These are phyloP conservation scores for Bactericera cockerelli DNA, from an alignment of 1,140 invertebrate species.

Conservation along the genomic window DNA sequence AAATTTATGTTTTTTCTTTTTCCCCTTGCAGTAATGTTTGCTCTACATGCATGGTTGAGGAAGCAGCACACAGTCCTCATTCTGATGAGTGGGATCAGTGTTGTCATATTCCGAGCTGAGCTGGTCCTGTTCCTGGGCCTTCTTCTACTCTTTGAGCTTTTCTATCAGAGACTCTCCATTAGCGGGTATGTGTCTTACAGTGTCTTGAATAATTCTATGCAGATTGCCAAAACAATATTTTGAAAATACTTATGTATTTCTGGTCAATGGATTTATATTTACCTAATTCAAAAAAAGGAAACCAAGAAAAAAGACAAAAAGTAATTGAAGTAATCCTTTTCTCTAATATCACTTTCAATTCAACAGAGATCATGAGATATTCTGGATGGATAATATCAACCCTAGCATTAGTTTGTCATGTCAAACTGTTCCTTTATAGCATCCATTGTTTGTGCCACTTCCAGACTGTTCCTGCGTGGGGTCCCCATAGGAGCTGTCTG, in stretches of 20 bases:
- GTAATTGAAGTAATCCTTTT: too few species aligned
- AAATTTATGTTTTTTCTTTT: too few species aligned
- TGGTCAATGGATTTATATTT: background rate
- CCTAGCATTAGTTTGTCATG: too few species aligned
- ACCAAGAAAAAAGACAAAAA: too few species aligned
- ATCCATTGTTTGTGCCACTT: too few species aligned
- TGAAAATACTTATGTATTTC: constrained; percentile 12
- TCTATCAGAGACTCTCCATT: constrained; percentile 34
- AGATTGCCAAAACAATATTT: background rate
- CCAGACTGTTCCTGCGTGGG: constrained; percentile 52
- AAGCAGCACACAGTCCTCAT: constrained; percentile 62
- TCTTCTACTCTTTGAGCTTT: constrained; percentile 65
- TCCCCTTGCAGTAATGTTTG: constrained; percentile 77
- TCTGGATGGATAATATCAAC: too few species aligned
- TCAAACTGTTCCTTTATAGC: too few species aligned
- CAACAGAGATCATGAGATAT: too few species aligned
- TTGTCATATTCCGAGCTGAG: constrained; percentile 85
- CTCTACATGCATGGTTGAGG: constrained; percentile 70
- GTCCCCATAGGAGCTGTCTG: constrained; percentile 51
- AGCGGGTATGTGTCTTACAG: constrained; percentile 32
- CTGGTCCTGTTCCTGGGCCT: constrained; percentile 74
- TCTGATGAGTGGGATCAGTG: constrained; percentile 63
- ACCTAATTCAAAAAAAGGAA: background rate
- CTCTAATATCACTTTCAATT: too few species aligned
- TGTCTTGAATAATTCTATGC: too few species aligned